These are phyloP conservation scores for Rhodophaea formosa DNA, from an alignment of 2,888 invertebrate species.

Conservation along the genomic window DNA sequence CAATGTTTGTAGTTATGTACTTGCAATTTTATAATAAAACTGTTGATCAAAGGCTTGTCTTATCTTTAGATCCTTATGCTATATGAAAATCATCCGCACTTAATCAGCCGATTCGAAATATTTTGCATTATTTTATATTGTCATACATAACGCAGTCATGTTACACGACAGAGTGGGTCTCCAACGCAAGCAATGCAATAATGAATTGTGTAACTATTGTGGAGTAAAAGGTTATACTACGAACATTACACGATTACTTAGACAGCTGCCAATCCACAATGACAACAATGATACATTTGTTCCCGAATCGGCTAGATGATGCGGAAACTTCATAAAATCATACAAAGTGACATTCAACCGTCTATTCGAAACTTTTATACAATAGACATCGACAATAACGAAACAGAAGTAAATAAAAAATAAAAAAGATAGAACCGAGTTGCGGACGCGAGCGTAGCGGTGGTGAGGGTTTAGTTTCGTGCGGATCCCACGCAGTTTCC, in stretches of 20 bases:
- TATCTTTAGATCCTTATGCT: conserved; percentile 17
- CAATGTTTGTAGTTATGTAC: conserved; percentile 59
- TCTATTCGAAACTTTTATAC: conserved; percentile 38
- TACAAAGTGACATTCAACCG: conserved; percentile 36
- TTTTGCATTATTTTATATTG: neutral
- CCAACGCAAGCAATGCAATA: too few relatives aligned
- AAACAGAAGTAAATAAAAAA: conserved; percentile 49
- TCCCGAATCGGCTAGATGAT: neutral
- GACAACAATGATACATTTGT: too few relatives aligned
- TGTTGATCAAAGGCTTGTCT: conserved; percentile 43
- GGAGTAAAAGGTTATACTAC: too few relatives aligned
- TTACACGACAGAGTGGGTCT: too few relatives aligned
- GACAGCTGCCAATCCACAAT: too few relatives aligned
- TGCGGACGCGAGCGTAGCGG: conserved; percentile 26
- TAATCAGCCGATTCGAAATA: neutral
- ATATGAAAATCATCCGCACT: conserved; percentile 5
- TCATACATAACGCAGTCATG: too few relatives aligned
- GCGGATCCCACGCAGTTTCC: neutral
- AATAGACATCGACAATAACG: conserved; percentile 36
- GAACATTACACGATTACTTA: too few relatives aligned
- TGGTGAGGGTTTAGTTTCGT: neutral
- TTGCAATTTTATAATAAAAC: conserved; percentile 71
- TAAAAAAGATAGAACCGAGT: conserved; percentile 45
- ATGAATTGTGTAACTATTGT: too few relatives aligned
- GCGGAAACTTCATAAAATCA: conserved; percentile 20